Evolutionary conservation across 2,888 invertebrate genomes (phyloP).

Genomic region (Conistra vaccinii): DNA sequence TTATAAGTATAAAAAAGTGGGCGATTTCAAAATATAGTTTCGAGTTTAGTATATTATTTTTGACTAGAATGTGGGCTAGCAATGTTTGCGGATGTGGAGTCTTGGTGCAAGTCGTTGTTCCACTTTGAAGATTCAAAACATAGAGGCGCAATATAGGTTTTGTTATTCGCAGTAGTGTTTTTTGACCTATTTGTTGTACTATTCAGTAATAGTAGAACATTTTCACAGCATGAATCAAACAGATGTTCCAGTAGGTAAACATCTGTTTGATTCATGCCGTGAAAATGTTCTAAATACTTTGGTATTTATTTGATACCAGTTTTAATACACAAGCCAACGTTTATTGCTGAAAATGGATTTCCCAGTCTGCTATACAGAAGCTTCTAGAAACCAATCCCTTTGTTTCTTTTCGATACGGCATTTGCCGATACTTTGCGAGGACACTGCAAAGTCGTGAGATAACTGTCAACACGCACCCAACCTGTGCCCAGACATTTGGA

Average conservation of each 20-base stretch:
- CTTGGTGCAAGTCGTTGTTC: conserved; percentile 62
- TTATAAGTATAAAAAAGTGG: conserved; percentile 25
- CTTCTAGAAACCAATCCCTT: background rate
- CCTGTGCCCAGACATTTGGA: conserved; percentile 1
- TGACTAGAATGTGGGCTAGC: conserved; percentile 40
- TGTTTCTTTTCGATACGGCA: background rate
- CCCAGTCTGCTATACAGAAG: too few relatives aligned
- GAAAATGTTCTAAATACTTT: background rate
- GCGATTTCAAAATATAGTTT: conserved; percentile 47
- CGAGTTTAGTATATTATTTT: conserved; percentile 54
- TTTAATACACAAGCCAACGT: background rate
- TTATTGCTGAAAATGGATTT: background rate
- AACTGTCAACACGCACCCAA: conserved; percentile 9
- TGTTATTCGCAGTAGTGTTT: conserved; percentile 15
- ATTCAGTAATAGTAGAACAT: too few relatives aligned
- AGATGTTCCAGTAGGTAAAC: too few relatives aligned
- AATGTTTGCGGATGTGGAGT: conserved; percentile 60
- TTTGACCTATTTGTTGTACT: conserved; percentile 17
- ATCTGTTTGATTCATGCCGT: background rate
- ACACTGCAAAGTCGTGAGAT: conserved; percentile 17
- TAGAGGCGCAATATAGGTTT: conserved; percentile 21
- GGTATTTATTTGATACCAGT: background rate
- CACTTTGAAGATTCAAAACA: conserved; percentile 48
- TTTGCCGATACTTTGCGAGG: background rate
- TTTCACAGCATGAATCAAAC: too few relatives aligned